Percentiles rank a stretch among this genome's conserved stretches.
Evolutionary conservation across 2,888 invertebrate species (phyloP).

Genomic region (Lepidochrysops patricia): DNA sequence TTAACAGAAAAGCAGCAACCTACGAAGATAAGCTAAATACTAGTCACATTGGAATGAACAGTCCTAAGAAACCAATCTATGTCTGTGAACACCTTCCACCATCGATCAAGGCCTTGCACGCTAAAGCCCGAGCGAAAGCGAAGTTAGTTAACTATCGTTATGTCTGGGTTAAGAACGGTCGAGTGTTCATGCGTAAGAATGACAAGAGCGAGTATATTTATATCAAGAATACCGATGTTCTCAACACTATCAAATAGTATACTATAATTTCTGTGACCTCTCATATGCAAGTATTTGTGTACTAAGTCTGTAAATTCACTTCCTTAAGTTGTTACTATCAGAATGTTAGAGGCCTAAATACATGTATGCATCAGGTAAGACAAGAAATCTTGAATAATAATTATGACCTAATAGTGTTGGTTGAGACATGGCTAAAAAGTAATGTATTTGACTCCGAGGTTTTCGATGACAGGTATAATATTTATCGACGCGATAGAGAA

Average conservation of each 20-base stretch:
- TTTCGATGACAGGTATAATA: slow-evolving; percentile 8
- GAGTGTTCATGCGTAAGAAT: background rate
- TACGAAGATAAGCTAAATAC: background rate
- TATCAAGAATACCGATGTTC: slow-evolving; percentile 12
- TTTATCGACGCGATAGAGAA: background rate
- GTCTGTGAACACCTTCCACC: background rate
- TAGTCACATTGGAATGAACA: background rate
- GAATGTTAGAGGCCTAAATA: slow-evolving; percentile 15
- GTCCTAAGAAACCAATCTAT: background rate
- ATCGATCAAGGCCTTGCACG: background rate
- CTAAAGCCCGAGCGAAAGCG: background rate
- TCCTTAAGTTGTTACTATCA: background rate
- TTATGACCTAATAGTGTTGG: slow-evolving; percentile 9
- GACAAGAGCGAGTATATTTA: slow-evolving; percentile 17
- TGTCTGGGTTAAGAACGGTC: background rate
- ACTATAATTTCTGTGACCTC: no score
- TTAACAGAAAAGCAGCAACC: slow-evolving; percentile 16
- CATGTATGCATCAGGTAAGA: background rate
- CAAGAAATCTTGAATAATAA: slow-evolving; percentile 11
- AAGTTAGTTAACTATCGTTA: background rate
- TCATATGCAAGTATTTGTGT: background rate
- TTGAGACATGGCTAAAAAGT: slow-evolving; percentile 14
- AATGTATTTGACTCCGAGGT: slow-evolving; percentile 9
- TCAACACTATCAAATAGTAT: background rate
- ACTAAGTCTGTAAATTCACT: slow-evolving; percentile 13